Percentiles rank a stretch among this genome's conserved stretches.
Conservation (phyloP, 2,113 vertebrate genomes). For the Tragelaphus imberbis region DNA sequence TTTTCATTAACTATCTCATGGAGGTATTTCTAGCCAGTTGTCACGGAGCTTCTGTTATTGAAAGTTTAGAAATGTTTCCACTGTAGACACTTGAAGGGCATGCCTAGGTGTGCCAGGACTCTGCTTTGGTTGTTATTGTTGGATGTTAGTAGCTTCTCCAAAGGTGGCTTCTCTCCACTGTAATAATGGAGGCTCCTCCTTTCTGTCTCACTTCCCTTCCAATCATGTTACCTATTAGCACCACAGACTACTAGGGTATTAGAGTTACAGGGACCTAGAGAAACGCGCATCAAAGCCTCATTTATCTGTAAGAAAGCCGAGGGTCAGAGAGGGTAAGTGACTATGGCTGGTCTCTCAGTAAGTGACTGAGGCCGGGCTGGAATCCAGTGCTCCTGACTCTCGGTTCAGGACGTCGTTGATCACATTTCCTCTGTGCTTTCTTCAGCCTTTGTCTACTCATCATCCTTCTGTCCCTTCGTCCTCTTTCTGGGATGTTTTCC, state of each 20-base stretch:
- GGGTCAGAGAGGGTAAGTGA: background rate
- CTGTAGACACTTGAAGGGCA: background rate
- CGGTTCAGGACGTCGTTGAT: background rate
- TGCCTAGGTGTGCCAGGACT: background rate
- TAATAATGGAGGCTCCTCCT: background rate
- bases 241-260: background rate
- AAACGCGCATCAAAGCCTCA: background rate
- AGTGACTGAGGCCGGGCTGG: background rate
- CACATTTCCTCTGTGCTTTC: background rate
- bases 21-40: background rate
- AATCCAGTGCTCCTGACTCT: background rate
- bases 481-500: background rate
- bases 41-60: background rate
- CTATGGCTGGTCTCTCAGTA: background rate
- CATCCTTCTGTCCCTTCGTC: background rate
- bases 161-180: background rate
- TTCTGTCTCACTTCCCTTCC: background rate
- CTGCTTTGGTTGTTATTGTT: background rate
- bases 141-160: background rate
- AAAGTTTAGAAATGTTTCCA: background rate
- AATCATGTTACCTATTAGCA: background rate
- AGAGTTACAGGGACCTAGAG: background rate
- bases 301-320: background rate
- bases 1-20: background rate
- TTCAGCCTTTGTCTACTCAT: background rate